Percentiles rank a stretch among this genome's conserved stretches.
phyloP scores from a whole-genome alignment of 2,113 vertebrate genomes.

The Phoenicopterus ruber region DNA sequence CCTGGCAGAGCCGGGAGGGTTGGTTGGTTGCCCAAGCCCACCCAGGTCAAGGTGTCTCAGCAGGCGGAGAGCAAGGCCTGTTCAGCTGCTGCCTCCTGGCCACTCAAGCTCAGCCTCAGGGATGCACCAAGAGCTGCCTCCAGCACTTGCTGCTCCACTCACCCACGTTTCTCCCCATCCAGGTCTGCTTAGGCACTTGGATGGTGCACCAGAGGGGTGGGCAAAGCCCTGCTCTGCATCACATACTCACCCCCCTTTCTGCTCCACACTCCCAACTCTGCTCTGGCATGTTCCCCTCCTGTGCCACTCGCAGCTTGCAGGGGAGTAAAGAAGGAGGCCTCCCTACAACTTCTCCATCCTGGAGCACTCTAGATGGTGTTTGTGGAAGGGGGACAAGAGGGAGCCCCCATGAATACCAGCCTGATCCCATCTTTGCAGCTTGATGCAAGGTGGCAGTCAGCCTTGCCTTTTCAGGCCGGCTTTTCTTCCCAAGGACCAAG shows the following conservation, averaged over 20 bases:
- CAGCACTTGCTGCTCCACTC: background rate
- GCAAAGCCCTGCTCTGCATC: background rate
- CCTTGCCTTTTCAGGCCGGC: background rate
- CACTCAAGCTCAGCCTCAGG: background rate
- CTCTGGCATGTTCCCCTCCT: background rate
- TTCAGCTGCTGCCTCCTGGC: background rate
- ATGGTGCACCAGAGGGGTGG: rapidly evolving
- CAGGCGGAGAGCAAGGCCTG: background rate
- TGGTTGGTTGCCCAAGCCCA: no score
- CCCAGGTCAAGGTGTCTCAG: background rate
- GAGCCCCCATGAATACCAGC: rapidly evolving
- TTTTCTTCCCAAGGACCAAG: background rate
- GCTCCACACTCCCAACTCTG: background rate
- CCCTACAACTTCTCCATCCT: background rate
- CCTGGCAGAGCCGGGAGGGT: background rate
- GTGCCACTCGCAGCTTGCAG: background rate
- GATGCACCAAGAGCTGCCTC: background rate
- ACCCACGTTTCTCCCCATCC: background rate
- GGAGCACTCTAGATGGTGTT: background rate
- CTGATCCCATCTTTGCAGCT: background rate
- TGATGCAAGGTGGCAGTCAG: background rate
- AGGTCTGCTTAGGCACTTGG: background rate
- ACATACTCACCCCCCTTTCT: rapidly evolving
- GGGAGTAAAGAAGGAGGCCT: background rate
- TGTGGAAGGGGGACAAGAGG: background rate